Evolutionary conservation across 2,797 vertebrate genomes (phyloP).

Genomic region (Lacerta bilineata): DNA sequence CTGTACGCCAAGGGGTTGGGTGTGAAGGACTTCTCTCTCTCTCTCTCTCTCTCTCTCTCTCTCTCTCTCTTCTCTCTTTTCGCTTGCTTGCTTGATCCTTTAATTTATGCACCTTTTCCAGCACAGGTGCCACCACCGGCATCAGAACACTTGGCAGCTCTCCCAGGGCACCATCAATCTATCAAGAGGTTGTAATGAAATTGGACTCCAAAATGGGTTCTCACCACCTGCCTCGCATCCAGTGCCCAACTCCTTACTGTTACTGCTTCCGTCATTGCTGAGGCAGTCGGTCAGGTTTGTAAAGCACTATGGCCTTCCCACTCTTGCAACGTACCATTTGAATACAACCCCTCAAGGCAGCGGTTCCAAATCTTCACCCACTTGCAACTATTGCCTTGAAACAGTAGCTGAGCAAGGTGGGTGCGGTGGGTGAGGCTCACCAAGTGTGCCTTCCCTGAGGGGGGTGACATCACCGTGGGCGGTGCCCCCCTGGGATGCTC

Average conservation of each 20-base stretch:
- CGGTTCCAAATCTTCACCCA: not conserved
- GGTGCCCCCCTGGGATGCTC: too few species aligned
- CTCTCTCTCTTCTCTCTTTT: not conserved
- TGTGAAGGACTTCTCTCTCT: conserved; percentile 9
- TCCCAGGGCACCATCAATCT: conserved; percentile 75
- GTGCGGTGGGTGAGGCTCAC: too few species aligned
- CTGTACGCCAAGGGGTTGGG: conserved; percentile 51
- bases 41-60: not conserved
- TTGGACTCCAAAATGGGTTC: conserved; percentile 73
- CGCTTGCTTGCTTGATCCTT: conserved; percentile 47
- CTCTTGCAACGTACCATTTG: not conserved
- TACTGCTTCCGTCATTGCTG: conserved; percentile 9
- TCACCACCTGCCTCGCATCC: conserved; percentile 72
- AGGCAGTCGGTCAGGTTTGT: conserved; percentile 46
- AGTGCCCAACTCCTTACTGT: conserved; percentile 48
- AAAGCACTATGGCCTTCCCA: not conserved
- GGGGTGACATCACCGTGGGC: too few species aligned
- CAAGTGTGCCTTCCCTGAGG: too few species aligned
- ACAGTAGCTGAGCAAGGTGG: not conserved
- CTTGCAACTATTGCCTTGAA: not conserved
- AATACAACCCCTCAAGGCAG: not conserved
- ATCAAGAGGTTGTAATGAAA: conserved; percentile 75
- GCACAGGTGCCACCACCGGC: conserved; percentile 74
- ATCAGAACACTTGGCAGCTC: conserved; percentile 65
- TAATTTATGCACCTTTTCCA: conserved; percentile 67